Conservation (phyloP, 2,797 vertebrate species). For the Pseudochirops corinnae region DNA sequence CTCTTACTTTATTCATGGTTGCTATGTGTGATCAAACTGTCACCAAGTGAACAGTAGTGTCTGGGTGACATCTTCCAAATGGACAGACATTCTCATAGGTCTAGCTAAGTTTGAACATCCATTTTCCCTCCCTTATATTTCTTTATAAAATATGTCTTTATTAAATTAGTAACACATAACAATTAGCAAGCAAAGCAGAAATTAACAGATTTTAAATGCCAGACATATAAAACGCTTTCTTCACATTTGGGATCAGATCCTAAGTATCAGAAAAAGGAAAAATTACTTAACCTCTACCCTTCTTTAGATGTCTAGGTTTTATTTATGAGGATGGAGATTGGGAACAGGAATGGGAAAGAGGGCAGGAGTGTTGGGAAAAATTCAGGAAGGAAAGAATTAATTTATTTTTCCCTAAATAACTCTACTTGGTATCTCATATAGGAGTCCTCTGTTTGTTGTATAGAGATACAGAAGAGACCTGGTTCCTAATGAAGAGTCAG, state of each 20-base stretch:
- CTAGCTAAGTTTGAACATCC: neutral
- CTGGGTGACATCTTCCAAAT: neutral
- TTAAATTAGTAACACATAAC: slow-evolving; percentile 29
- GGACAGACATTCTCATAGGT: neutral
- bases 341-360: neutral
- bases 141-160: slow-evolving; percentile 8
- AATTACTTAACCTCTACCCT: neutral
- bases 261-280: neutral
- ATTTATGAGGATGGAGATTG: neutral
- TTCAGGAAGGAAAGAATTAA: neutral
- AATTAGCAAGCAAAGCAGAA: slow-evolving; percentile 25
- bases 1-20: neutral
- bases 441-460: neutral
- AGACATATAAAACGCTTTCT: neutral
- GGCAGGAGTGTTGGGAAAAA: neutral
- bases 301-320: neutral
- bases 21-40: neutral
- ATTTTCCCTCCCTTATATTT: neutral
- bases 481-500: neutral
- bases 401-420: neutral
- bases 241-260: neutral
- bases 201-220: slow-evolving; percentile 30
- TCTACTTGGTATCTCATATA: neutral
- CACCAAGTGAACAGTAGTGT: neutral
- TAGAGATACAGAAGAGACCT: neutral